phyloP scores from a whole-genome alignment of 1,140 invertebrate genomes.

The Portunus trituberculatus region DNA sequence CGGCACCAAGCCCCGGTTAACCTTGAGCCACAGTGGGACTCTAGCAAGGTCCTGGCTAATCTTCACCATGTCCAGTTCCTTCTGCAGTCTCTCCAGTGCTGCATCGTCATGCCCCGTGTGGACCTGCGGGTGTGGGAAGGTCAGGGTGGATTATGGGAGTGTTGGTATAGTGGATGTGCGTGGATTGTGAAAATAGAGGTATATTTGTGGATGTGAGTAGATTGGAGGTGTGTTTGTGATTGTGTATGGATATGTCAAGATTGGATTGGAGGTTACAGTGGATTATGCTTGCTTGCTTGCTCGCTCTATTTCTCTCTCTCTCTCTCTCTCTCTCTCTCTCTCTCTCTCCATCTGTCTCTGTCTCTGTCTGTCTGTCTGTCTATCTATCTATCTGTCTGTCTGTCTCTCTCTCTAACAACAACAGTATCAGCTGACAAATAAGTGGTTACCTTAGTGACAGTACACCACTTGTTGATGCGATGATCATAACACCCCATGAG shows the following conservation, averaged over 20 bases:
- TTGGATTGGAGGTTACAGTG: too few species aligned
- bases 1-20: constrained; percentile 91
- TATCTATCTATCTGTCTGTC: neutral
- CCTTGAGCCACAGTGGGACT: constrained; percentile 90
- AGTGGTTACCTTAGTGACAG: constrained; percentile 90
- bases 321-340: constrained; percentile 3
- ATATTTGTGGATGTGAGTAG: too few species aligned
- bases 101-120: constrained; percentile 93
- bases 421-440: too few species aligned
- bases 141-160: neutral
- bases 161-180: too few species aligned
- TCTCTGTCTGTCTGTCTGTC: neutral
- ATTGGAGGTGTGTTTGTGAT: too few species aligned
- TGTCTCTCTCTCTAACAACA: neutral
- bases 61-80: constrained; percentile 89
- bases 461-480: constrained; percentile 83
- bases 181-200: too few species aligned
- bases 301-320: neutral
- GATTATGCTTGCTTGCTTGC: too few species aligned
- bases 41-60: constrained; percentile 87
- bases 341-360: neutral
- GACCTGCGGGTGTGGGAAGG: constrained; percentile 81
- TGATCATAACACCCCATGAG: constrained; percentile 90
- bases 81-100: constrained; percentile 86
- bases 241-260: too few species aligned